These are phyloP conservation scores for Nomada ferruginata DNA, from an alignment of 2,888 invertebrate genomes.

Conservation along the genomic window DNA sequence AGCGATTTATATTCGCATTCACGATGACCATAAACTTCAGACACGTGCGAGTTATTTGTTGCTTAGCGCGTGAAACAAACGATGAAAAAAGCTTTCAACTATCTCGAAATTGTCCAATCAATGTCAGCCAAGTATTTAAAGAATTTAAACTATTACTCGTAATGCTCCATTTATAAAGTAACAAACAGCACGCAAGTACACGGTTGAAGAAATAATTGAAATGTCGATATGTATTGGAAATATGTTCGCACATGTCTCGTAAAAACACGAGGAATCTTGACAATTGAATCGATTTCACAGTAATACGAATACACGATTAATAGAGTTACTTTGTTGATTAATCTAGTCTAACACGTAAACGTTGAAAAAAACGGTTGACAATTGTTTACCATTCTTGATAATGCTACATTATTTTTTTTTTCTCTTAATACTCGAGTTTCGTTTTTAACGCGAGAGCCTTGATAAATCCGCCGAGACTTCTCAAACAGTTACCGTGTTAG, in stretches of 20 bases:
- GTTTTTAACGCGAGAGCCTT: constrained; percentile 45
- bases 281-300: constrained; percentile 55
- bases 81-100: too few species aligned
- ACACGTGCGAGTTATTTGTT: constrained; percentile 32
- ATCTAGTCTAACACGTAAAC: constrained; percentile 77
- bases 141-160: too few species aligned
- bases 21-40: constrained; percentile 24
- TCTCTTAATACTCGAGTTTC: not conserved
- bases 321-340: constrained; percentile 64
- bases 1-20: constrained; percentile 32
- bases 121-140: too few species aligned
- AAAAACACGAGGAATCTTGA: constrained; percentile 55
- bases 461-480: constrained; percentile 48
- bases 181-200: not conserved
- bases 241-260: constrained; percentile 45
- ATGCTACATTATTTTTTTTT: constrained; percentile 43
- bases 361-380: constrained; percentile 79
- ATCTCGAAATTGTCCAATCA: too few species aligned
- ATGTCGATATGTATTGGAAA: constrained; percentile 2
- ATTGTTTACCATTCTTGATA: constrained; percentile 66
- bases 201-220: not conserved
- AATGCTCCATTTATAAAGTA: too few species aligned
- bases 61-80: too few species aligned
- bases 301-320: constrained; percentile 69
- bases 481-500: not conserved